Percentiles rank a stretch among this genome's conserved stretches.
Evolutionary conservation across 1,140 invertebrate species (phyloP).

Genomic region (Platyscapa corneri): DNA sequence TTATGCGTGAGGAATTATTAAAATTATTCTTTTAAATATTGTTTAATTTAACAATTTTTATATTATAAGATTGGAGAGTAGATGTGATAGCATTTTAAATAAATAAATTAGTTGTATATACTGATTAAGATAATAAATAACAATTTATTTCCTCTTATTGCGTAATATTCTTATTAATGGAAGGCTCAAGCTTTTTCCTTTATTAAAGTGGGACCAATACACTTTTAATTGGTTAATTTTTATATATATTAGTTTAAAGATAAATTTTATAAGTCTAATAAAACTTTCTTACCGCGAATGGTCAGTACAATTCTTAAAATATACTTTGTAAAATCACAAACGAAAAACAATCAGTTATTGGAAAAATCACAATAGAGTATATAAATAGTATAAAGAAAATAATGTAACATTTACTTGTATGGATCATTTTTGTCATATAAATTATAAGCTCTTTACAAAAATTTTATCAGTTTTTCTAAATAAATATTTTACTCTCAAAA

Average conservation of each 20-base stretch:
- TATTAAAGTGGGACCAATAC: not conserved
- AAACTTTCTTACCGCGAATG: slow-evolving; percentile 18
- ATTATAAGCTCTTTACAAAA: slow-evolving; percentile 33
- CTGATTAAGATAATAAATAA: not conserved
- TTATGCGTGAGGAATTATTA: not conserved
- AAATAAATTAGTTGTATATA: slow-evolving; percentile 7
- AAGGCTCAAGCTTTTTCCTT: slow-evolving; percentile 46
- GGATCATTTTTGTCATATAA: slow-evolving; percentile 27
- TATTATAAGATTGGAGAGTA: not conserved
- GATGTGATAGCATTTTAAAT: not conserved
- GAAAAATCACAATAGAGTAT: slow-evolving; percentile 33
- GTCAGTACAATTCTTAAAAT: slow-evolving; percentile 43
- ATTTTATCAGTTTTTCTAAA: slow-evolving; percentile 1
- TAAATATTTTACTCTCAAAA: slow-evolving; percentile 31
- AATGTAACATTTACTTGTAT: slow-evolving; percentile 17
- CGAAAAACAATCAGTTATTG: slow-evolving; percentile 37
- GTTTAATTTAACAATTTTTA: not conserved
- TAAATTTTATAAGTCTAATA: slow-evolving; percentile 38
- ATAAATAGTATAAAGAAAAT: slow-evolving; percentile 25
- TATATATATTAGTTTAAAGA: slow-evolving; percentile 27
- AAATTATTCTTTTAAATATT: not conserved
- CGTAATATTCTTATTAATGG: slow-evolving; percentile 12
- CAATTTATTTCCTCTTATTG: not conserved
- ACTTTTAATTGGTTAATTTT: slow-evolving; percentile 12
- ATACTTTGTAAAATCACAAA: slow-evolving; percentile 28